Conservation (phyloP, 2,113 vertebrate genomes). For the Aspidoscelis tigris region DNA sequence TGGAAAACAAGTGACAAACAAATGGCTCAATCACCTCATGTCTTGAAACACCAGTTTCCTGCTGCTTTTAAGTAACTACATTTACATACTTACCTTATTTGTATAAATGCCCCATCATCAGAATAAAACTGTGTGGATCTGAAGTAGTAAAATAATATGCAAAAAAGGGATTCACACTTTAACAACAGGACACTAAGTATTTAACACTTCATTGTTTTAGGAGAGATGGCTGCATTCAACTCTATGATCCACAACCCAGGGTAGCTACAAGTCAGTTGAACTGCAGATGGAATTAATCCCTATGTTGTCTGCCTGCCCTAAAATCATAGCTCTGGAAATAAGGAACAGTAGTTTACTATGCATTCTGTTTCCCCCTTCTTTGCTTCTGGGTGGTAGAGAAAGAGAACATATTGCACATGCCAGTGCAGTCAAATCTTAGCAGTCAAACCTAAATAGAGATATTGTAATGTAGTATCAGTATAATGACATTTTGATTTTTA, state of each 20-base stretch:
- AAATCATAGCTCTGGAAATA: not conserved
- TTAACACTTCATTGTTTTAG: not conserved
- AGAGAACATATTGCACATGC: not conserved
- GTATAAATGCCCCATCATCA: not conserved
- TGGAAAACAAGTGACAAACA: slow-evolving; percentile 32
- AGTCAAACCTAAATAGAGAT: no score
- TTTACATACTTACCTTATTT: slow-evolving; percentile 29
- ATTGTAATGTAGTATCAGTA: not conserved
- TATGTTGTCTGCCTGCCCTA: not conserved
- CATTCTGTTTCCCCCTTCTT: not conserved
- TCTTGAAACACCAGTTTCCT: slow-evolving; percentile 5
- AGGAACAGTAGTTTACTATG: not conserved
- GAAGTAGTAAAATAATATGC: slow-evolving; percentile 18
- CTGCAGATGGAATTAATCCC: not conserved
- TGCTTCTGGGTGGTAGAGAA: not conserved
- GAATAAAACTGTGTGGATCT: slow-evolving; percentile 16
- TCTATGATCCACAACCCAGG: not conserved
- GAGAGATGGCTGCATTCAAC: not conserved
- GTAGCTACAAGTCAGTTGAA: not conserved
- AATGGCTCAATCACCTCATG: not conserved
- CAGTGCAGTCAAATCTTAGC: not conserved
- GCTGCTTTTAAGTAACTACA: slow-evolving; percentile 27
- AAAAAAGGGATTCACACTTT: not conserved
- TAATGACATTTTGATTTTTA: not conserved
- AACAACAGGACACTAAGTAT: not conserved